Base-by-base conservation (phyloP, 2,797 vertebrate genomes). In the Megalops cyprinoides region DNA sequence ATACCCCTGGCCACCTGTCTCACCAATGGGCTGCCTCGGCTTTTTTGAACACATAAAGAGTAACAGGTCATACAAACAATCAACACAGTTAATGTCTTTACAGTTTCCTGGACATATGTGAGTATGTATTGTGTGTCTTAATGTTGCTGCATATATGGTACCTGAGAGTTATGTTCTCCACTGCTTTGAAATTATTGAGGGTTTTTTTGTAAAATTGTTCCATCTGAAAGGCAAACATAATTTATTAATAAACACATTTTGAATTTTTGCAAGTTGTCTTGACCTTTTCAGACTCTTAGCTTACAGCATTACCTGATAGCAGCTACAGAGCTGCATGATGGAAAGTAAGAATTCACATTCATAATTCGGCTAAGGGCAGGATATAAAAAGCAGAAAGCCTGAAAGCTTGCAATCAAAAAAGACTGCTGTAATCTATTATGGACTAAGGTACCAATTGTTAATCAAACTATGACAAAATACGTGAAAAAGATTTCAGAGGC, bases 161-260 rank as follows among this genome's bases (percentile, higher is more conserved):
- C 86, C 86, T 87, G 67, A 89, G n/a, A 25, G 0, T 81, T 67
- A 71, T 69, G 76, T 86, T 71, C 20, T 14, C 7, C 56, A 86
- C 77, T 44, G 9, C 1, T 4, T 3, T 14, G 31, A 85, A 86
- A 1, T 49, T 44, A 0, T 0, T 0, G 18, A 86, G 49, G 0
- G 0, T 15, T 0, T 0, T 0, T 1, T 1, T 25, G 77, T 87
- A 87, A 15, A 34, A 65, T 12, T 14, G 20, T 9, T 1, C 2
- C 81, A 85, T 84, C 87, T 89, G 75, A 46, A 85, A 84, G 9
- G 80, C 39, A 81, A 84, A 51, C 71, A 76, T 12, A 76, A 51
- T 10, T 44, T 37, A 39, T 46, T 31, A 44, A 39, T 31, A 48
- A 56, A 56, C 14, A 25, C 20, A 73, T 20, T 8, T 15, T 9